These are phyloP conservation scores for Colletes latitarsis DNA, from an alignment of 1,140 invertebrate species.

Conservation along the genomic window DNA sequence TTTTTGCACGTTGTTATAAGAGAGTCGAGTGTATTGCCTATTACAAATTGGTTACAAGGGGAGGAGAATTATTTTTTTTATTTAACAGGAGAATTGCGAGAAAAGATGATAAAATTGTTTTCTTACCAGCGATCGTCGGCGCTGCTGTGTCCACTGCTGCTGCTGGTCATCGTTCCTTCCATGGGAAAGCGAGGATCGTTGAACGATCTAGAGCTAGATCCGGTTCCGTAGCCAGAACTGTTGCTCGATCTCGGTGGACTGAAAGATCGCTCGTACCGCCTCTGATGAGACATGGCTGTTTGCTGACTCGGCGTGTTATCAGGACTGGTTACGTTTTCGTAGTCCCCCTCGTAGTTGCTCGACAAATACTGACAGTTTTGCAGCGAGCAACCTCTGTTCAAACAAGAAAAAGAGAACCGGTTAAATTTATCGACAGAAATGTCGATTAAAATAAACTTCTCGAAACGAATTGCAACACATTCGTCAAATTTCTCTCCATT, in stretches of 20 bases:
- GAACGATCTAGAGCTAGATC: slow-evolving; percentile 88
- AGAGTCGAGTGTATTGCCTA: too few relatives aligned
- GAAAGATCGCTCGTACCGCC: slow-evolving; percentile 87
- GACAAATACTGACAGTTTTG: slow-evolving; percentile 87
- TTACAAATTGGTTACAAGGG: too few relatives aligned
- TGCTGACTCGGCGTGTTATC: slow-evolving; percentile 82
- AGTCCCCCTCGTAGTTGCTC: slow-evolving; percentile 86
- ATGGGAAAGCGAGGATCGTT: slow-evolving; percentile 82
- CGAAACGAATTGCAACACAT: too few relatives aligned
- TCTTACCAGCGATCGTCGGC: slow-evolving; percentile 85
- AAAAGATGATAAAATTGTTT: not conserved
- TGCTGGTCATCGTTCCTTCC: slow-evolving; percentile 84
- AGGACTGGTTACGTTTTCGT: slow-evolving; percentile 85
- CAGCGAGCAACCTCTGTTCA: slow-evolving; percentile 84
- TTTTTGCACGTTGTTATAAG: too few relatives aligned
- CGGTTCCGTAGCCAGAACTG: slow-evolving; percentile 92
- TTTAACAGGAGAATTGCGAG: not conserved
- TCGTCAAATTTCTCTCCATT: too few relatives aligned
- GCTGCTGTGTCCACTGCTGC: slow-evolving; percentile 85
- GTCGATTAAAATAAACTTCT: too few relatives aligned
- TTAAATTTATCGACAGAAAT: not conserved
- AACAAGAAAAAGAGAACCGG: not conserved
- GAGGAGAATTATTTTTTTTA: not conserved
- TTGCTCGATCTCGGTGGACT: slow-evolving; percentile 91
- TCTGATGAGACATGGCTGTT: slow-evolving; percentile 82